A percentile compares a stretch with the other conserved stretches of the same genome.
phyloP scores from a whole-genome alignment of 1,140 invertebrate genomes.

The Polypedilum vanderplanki region DNA sequence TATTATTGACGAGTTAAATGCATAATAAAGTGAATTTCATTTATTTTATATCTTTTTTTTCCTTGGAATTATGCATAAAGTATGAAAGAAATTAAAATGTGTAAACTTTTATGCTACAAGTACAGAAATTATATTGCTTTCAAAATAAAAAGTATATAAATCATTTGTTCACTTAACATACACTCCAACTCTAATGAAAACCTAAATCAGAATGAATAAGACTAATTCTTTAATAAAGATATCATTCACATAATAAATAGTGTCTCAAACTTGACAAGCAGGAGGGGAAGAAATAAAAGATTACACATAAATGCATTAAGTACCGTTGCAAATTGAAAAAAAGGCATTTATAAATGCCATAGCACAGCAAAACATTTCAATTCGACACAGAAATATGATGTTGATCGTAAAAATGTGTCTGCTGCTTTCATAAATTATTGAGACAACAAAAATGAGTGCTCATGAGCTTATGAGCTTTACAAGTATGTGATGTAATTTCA shows the following conservation, averaged over 20 bases:
- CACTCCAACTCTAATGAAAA: too few species aligned
- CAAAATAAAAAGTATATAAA: too few species aligned
- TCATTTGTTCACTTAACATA: too few species aligned
- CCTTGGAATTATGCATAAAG: too few species aligned
- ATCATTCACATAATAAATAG: not conserved
- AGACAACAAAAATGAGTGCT: not conserved
- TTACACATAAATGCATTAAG: not conserved
- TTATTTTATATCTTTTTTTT: too few species aligned
- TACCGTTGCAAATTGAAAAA: slow-evolving; percentile 12
- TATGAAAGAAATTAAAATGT: too few species aligned
- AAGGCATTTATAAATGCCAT: not conserved
- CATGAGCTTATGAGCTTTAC: not conserved
- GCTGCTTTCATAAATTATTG: not conserved
- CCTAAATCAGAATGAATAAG: not conserved
- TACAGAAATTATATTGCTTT: too few species aligned
- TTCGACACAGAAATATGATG: slow-evolving; percentile 6
- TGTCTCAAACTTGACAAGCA: not conserved
- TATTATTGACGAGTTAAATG: too few species aligned
- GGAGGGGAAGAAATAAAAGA: not conserved
- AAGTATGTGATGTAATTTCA: slow-evolving; percentile 4
- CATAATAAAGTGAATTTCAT: too few species aligned
- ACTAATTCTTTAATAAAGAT: not conserved
- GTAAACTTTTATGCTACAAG: too few species aligned
- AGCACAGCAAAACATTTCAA: not conserved
- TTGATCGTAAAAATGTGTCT: not conserved